Evolutionary conservation across 64 coral and sea anemone genomes (phyloP).

Genomic region (Stichodactyla helianthus): DNA sequence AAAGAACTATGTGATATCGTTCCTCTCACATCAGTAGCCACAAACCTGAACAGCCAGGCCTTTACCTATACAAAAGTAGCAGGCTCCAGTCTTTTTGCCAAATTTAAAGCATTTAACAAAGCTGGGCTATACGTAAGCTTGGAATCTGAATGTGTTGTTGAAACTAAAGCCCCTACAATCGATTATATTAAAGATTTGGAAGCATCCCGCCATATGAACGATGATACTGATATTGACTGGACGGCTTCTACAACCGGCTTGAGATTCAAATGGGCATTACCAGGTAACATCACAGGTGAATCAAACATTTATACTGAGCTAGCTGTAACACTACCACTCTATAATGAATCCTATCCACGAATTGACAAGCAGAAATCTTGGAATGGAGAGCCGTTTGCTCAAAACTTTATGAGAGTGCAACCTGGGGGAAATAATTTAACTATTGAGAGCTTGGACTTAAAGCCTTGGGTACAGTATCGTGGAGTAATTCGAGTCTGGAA

Average conservation of each 20-base stretch:
- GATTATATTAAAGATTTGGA: slow-evolving; percentile 50
- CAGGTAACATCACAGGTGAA: slow-evolving; percentile 20
- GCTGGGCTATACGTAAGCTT: slow-evolving; percentile 42
- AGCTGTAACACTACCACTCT: slow-evolving; percentile 27
- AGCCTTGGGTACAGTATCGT: slow-evolving; percentile 51
- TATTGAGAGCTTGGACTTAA: slow-evolving; percentile 27
- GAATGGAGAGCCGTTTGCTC: slow-evolving; percentile 54
- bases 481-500: slow-evolving; percentile 57
- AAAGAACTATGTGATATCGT: slow-evolving; percentile 50
- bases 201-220: background rate
- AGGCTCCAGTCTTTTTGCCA: slow-evolving; percentile 53
- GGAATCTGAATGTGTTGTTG: slow-evolving; percentile 44
- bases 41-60: slow-evolving; percentile 30
- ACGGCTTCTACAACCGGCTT: slow-evolving; percentile 50
- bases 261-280: slow-evolving; percentile 48
- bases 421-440: slow-evolving; percentile 64
- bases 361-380: slow-evolving; percentile 36
- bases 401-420: slow-evolving; percentile 54
- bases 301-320: slow-evolving; percentile 62
- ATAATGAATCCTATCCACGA: slow-evolving; percentile 41
- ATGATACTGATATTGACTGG: slow-evolving; percentile 72
- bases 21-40: background rate
- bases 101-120: slow-evolving; percentile 42
- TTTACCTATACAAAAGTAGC: slow-evolving; percentile 40
- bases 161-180: slow-evolving; percentile 62